These are phyloP conservation scores for Synanthedon tipuliformis DNA, from an alignment of 2,888 invertebrate species.

Conservation along the genomic window DNA sequence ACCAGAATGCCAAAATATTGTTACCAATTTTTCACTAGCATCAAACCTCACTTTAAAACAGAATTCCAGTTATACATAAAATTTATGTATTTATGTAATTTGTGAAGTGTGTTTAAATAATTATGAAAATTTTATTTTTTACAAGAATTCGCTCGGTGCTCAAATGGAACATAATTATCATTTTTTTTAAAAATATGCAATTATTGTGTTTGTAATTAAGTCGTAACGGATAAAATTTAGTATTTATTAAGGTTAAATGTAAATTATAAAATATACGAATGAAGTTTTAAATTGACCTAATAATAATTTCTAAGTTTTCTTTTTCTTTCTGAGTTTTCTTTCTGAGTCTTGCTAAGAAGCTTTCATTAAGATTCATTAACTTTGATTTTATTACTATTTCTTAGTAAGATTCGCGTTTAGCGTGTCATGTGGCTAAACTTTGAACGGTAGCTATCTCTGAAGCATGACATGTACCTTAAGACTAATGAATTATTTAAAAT, in stretches of 20 bases:
- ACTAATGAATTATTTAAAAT: slow-evolving; percentile 24
- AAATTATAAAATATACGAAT: not conserved
- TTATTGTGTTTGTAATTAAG: not conserved
- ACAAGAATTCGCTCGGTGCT: slow-evolving; percentile 7
- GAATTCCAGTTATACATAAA: not conserved
- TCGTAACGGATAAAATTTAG: not conserved
- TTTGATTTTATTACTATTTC: slow-evolving; percentile 7
- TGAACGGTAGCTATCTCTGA: slow-evolving; percentile 28
- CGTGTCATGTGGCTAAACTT: slow-evolving; percentile 34
- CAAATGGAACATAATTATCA: slow-evolving; percentile 8
- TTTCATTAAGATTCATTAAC: not conserved
- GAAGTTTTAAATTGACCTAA: not conserved
- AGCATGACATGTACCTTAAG: slow-evolving; percentile 33
- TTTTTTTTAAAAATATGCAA: not conserved
- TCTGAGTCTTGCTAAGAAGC: not conserved
- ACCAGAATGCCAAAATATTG: slow-evolving; percentile 33
- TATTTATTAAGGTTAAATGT: slow-evolving; percentile 1
- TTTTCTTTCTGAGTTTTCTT: slow-evolving; percentile 6
- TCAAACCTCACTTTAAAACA: not conserved
- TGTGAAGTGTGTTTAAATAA: too few relatives aligned
- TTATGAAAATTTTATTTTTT: too few relatives aligned
- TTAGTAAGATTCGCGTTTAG: slow-evolving; percentile 15
- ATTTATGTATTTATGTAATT: not conserved
- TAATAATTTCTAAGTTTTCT: slow-evolving; percentile 7
- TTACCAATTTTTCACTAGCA: slow-evolving; percentile 17